Evolutionary conservation across 2,888 invertebrate genomes (phyloP).

Genomic region (Volucella inflata): DNA sequence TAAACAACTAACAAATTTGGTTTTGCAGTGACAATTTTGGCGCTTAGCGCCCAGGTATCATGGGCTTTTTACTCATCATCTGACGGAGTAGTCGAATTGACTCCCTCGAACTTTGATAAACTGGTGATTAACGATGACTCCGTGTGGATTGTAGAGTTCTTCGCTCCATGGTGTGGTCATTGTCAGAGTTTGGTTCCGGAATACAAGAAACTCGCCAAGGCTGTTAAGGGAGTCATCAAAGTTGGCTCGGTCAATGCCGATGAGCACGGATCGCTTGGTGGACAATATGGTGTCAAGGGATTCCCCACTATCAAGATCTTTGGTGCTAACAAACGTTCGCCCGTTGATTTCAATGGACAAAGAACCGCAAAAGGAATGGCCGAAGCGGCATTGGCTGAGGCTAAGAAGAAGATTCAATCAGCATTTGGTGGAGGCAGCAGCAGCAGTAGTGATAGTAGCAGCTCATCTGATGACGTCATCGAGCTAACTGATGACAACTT

Average conservation of each 20-base stretch:
- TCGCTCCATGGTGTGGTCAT: conserved; percentile 97
- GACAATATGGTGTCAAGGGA: conserved; percentile 92
- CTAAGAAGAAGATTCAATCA: conserved; percentile 89
- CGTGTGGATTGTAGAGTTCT: conserved; percentile 95
- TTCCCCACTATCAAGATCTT: conserved; percentile 99
- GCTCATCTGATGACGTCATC: conserved; percentile 86
- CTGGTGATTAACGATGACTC: conserved; percentile 92
- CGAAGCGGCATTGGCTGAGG: conserved; percentile 92
- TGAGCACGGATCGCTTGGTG: conserved; percentile 91
- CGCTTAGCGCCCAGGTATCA: conserved; percentile 58
- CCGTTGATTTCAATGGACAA: conserved; percentile 92
- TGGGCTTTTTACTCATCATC: conserved; percentile 87
- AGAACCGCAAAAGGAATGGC: conserved; percentile 94
- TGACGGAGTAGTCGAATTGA: conserved; percentile 93
- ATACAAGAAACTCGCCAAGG: conserved; percentile 96
- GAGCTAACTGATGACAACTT: conserved; percentile 98
- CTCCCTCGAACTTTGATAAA: conserved; percentile 93
- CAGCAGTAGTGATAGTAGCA: conserved; percentile 60
- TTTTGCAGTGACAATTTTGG: conserved; percentile 32
- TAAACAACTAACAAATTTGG: not conserved
- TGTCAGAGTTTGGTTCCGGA: conserved; percentile 96
- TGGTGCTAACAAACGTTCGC: conserved; percentile 91
- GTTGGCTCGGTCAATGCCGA: conserved; percentile 98
- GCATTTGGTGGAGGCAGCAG: conserved; percentile 86
- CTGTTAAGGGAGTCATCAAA: conserved; percentile 96